Evolutionary conservation across 64 coral and sea anemone genomes (phyloP), one percentile per base, ranked within the genome.

Genomic region (Pocillopora verrucosa): DNA sequence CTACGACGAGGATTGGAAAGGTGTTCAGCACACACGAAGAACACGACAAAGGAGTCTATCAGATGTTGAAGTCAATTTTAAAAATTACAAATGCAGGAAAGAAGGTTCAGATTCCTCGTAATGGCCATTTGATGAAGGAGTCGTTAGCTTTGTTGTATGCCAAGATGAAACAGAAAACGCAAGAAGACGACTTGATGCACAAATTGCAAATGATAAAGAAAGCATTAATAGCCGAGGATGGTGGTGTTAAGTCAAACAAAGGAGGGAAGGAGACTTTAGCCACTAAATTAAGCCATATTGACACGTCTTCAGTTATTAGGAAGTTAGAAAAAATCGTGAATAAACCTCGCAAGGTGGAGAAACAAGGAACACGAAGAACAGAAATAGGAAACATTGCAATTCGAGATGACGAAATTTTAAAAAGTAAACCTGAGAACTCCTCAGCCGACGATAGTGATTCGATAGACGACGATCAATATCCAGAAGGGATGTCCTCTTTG

Each of bases 181-280:
- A 57, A 16, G 20, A 57, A 3, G 82, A 85, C 13, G 34, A 72
- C 38, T 57, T 85, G 64, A 85, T 85, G 41, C 82, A 85, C 22
- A 85, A 85, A 65, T n/a, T 85, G 10, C 82, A 85, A 26, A 70
- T 85, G 82, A 85, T 85, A 25, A 85, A 85, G 22, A 85, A 85
- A 25, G 65, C 13, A 72, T 41, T 20, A 56, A 41, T 58, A 58
- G 65, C 82, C 38, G 70, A 68, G 36, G 16, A 17, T 6, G 65
- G 51, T 41, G 61, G 17, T 51, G 60, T 51, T 19, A 83, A 9
- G 17, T 65, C 61, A 64, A 34, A 4, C 16, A 68, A 83, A 70
- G 10, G 9, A 11, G 67, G n/a, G 67, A 24, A 70, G n/a, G 1
- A 24, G 25, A 70, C 22, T 24, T 24, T 20, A 68, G 15, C 61